These are phyloP conservation scores for Pangasius mekongensis DNA, from an alignment of 2,797 vertebrate genomes.

Conservation along the genomic window DNA sequence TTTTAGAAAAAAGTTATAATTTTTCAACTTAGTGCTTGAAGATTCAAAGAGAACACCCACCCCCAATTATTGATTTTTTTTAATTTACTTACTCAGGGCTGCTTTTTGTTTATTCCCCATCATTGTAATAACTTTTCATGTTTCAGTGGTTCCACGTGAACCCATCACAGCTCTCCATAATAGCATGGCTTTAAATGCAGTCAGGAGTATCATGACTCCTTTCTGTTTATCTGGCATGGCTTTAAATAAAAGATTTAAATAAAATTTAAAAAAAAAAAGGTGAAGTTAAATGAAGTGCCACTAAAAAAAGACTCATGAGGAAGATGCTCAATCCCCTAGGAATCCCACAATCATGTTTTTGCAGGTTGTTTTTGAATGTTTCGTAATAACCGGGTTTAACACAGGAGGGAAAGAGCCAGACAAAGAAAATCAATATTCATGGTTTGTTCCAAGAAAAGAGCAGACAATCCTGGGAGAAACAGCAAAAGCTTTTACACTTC, in stretches of 20 bases:
- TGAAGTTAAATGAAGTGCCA: background rate
- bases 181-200: background rate
- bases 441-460: constrained; percentile 10
- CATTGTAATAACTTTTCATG: constrained; percentile 8
- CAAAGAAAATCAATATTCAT: background rate
- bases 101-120: background rate
- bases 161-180: background rate
- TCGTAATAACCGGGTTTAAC: background rate
- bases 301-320: background rate
- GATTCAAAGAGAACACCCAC: background rate
- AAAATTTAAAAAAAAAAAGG: background rate
- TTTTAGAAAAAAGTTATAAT: background rate
- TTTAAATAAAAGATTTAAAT: background rate
- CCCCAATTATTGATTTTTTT: background rate
- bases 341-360: constrained; percentile 22
- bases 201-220: background rate
- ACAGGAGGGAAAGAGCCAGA: background rate
- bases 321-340: constrained; percentile 28
- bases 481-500: background rate
- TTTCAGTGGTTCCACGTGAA: background rate
- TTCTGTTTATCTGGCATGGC: background rate
- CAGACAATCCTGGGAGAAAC: background rate
- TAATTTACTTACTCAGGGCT: background rate
- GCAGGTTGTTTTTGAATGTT: constrained; percentile 29
- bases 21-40: background rate